Conservation (phyloP, 1,140 invertebrate genomes). For the Camponotus floridanus region DNA sequence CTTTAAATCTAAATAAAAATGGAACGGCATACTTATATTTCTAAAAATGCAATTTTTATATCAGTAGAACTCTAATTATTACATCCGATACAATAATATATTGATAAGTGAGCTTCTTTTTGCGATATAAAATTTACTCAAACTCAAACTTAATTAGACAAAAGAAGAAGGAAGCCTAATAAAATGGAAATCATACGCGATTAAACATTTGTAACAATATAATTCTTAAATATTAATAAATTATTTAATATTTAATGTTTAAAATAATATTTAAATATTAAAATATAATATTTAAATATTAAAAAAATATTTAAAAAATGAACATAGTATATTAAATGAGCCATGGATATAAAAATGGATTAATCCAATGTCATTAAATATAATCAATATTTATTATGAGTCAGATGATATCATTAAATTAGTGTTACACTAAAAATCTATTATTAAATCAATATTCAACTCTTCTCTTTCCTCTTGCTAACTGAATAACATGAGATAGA, state of each 20-base stretch:
- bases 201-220: neutral
- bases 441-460: neutral
- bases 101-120: slow-evolving; percentile 24
- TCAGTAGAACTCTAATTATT: slow-evolving; percentile 8
- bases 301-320: too few relatives aligned
- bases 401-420: slow-evolving; percentile 2
- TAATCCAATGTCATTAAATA: neutral
- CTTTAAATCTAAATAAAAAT: neutral
- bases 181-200: neutral
- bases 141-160: slow-evolving; percentile 30
- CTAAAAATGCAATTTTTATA: neutral
- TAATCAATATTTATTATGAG: neutral
- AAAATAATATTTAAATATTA: neutral
- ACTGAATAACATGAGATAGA: neutral
- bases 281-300: neutral
- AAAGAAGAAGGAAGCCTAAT: neutral
- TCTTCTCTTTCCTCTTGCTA: neutral
- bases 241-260: neutral
- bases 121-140: slow-evolving; percentile 42
- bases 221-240: neutral
- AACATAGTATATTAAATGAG: slow-evolving; percentile 2
- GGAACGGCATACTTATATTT: neutral
- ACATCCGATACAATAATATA: neutral
- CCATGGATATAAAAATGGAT: neutral
- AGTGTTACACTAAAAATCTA: neutral